phyloP scores from a whole-genome alignment of 2,113 vertebrate species.

The Corythoichthys haematopterus region DNA sequence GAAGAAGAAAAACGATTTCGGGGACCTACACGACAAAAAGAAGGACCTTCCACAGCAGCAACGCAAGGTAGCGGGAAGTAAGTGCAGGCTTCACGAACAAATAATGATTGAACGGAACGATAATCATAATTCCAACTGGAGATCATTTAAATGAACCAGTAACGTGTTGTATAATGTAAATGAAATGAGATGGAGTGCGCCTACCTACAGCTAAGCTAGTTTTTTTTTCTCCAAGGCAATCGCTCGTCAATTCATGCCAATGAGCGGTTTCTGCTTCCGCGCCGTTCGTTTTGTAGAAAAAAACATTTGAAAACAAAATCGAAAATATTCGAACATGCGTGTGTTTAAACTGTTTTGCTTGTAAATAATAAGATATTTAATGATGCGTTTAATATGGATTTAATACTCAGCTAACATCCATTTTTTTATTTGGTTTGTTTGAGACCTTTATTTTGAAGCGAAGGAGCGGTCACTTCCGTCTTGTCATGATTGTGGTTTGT shows the following conservation, averaged over 20 bases:
- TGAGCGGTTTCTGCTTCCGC: neutral
- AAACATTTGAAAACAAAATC: neutral
- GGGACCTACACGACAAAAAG: neutral
- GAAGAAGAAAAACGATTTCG: neutral
- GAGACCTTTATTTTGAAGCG: constrained; percentile 16
- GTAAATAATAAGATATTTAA: too few relatives aligned
- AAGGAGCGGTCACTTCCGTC: neutral
- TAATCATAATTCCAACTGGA: neutral
- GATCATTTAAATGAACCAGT: neutral
- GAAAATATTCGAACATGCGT: neutral
- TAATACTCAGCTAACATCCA: neutral
- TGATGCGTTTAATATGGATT: neutral
- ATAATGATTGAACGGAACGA: neutral
- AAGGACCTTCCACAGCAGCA: constrained; percentile 31
- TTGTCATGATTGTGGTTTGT: neutral
- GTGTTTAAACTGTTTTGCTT: neutral
- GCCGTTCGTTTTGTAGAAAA: neutral
- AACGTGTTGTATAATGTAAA: neutral
- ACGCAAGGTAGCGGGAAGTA: constrained; percentile 31
- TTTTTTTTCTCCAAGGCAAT: neutral
- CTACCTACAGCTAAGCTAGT: neutral
- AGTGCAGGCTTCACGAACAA: constrained; percentile 2
- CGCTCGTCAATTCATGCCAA: neutral
- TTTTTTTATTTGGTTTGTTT: neutral
- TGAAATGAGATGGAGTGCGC: neutral